phyloP scores from a whole-genome alignment of 2,113 vertebrate species.

The Cyprinus carpio region DNA sequence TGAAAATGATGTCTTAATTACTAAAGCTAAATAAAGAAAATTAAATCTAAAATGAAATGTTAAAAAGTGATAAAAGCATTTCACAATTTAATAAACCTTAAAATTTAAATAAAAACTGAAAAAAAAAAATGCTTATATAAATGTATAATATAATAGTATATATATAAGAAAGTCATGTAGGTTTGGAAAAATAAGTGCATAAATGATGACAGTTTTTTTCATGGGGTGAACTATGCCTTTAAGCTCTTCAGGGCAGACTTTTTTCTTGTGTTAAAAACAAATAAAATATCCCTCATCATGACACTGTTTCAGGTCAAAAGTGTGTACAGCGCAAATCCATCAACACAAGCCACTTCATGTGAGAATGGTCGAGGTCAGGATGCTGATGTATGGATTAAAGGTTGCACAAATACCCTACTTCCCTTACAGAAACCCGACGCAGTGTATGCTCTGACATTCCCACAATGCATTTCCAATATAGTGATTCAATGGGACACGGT shows the following conservation, averaged over 20 bases:
- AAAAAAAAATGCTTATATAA: no score
- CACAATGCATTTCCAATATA: constrained; percentile 47
- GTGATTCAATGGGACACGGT: constrained; percentile 60
- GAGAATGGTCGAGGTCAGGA: constrained; percentile 43
- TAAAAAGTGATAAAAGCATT: no score
- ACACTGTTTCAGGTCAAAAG: constrained; percentile 28
- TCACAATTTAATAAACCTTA: no score
- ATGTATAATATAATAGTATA: no score
- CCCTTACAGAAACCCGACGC: constrained; percentile 33
- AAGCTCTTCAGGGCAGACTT: constrained; percentile 41
- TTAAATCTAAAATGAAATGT: no score
- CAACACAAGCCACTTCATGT: constrained; percentile 23
- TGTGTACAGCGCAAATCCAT: constrained; percentile 23
- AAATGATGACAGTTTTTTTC: not conserved
- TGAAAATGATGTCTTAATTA: no score
- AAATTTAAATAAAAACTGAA: no score
- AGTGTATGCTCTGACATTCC: constrained; percentile 3
- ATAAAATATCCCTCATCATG: constrained; percentile 30
- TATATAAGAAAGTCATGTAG: not conserved
- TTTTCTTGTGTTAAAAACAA: constrained; percentile 18
- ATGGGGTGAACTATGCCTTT: not conserved
- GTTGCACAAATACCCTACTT: constrained; percentile 46
- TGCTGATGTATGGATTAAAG: constrained; percentile 43
- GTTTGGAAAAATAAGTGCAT: not conserved
- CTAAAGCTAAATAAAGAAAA: not conserved